A percentile compares a stretch with the other conserved stretches of the same genome.
These are phyloP conservation scores for Daktulosphaira vitifoliae DNA, from an alignment of 1,140 invertebrate species.

Conservation along the genomic window DNA sequence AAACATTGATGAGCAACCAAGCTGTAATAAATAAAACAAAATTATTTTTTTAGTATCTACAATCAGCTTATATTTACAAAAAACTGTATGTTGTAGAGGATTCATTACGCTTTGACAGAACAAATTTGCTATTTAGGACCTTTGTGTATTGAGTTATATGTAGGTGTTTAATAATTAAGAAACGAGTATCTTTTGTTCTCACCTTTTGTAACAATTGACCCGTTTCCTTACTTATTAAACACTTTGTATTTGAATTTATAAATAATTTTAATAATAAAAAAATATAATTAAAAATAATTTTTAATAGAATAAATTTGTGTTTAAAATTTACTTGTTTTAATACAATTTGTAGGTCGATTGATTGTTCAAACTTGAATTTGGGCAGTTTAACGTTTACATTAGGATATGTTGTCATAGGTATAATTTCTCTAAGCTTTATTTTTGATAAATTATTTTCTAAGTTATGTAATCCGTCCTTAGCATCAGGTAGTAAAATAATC, in stretches of 20 bases:
- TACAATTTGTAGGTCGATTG: not conserved
- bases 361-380: constrained; percentile 8
- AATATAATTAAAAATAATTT: too few relatives aligned
- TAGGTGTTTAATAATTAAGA: too few relatives aligned
- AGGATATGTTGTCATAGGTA: not conserved
- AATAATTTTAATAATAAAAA: too few relatives aligned
- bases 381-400: constrained; percentile 13
- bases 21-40: not conserved
- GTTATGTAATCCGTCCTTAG: constrained; percentile 1
- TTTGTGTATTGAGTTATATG: too few relatives aligned
- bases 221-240: too few relatives aligned
- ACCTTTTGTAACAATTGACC: too few relatives aligned
- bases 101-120: too few relatives aligned
- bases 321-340: not conserved
- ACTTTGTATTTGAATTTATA: too few relatives aligned
- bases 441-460: constrained; percentile 19
- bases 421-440: constrained; percentile 2
- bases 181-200: too few relatives aligned
- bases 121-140: too few relatives aligned
- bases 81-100: not conserved
- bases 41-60: too few relatives aligned
- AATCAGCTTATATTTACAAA: not conserved
- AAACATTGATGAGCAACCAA: constrained; percentile 15
- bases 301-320: too few relatives aligned
- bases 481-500: constrained; percentile 12